Base-by-base conservation (phyloP, 2,113 vertebrate species). In the Pyxicephalus adspersus region DNA sequence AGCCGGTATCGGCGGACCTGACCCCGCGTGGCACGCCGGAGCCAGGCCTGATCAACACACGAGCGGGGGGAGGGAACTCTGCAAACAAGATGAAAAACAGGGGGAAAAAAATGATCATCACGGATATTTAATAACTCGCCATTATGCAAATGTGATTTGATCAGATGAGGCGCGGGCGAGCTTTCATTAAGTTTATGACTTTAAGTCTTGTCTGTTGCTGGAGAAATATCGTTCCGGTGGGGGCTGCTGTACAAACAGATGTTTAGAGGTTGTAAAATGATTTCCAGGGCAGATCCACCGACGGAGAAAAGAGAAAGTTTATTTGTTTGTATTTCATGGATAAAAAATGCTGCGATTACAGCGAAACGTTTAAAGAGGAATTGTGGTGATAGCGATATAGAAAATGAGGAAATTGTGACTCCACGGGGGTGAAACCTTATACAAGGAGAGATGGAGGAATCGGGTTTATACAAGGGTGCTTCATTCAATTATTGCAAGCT, bases 81-180 rank as follows among this genome's bases (percentile, higher is more conserved):
- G 78, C 86, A 54, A 79, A 77, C 51, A 55, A 84, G 63, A 17
- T 80, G 83, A 86, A 45, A 45, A 9, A 38, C 6, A 38, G 38
- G 11, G 38, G 25, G 61, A 58, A 23, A 58, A 26, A 89, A 91
- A 92, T 91, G 89, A 89, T 89, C 90, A 91, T 88, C 75, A 73
- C 83, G 85, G 87, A 93, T 91, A 91, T 91, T 86, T 91, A 94
- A 93, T 94, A 94, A 91, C 87, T 91, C 89, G 51, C 34, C 88
- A 91, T 93, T 93, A 93, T 91, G 91, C 87, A 92, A 90, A 93
- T 92, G 89, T 90, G 87, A 93, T 92, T 93, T 91, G 90, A 94
- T 93, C 89, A 92, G 90, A 91, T 87, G 90, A 90, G 89, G 83
- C 85, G 88, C 87, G 89, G 83, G 72, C 83, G 85, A 91, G 91